Percentiles rank a stretch among this genome's conserved stretches.
Conservation (phyloP, 2,888 invertebrate species). For the Chorisops tibialis region DNA sequence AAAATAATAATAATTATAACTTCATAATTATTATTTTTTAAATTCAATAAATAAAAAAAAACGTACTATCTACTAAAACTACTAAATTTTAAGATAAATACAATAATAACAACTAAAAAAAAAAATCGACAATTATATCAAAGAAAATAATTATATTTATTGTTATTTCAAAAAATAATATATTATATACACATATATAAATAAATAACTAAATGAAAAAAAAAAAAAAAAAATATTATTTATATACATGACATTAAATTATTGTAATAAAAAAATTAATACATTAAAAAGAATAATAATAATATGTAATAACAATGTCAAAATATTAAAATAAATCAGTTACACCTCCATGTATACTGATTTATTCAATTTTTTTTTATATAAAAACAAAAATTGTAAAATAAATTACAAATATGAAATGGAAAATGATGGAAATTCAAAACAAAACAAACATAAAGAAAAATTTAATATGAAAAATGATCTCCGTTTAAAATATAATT, state of each 20-base stretch:
- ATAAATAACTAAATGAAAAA: not conserved
- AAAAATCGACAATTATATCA: not conserved
- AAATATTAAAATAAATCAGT: not conserved
- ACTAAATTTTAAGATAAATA: too few relatives aligned
- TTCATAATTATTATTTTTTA: too few relatives aligned
- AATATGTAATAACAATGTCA: not conserved
- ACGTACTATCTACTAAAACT: too few relatives aligned
- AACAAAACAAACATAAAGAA: not conserved
- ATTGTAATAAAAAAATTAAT: not conserved
- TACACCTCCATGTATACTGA: conserved; percentile 5
- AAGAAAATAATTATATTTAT: conserved; percentile 7
- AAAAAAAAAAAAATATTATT: not conserved
- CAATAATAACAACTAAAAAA: not conserved
- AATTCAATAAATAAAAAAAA: too few relatives aligned
- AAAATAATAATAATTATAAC: too few relatives aligned
- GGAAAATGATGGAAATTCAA: not conserved
- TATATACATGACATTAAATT: not conserved
- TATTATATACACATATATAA: conserved; percentile 3
- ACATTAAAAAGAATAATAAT: not conserved
- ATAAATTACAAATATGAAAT: not conserved
- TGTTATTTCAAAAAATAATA: conserved; percentile 11
- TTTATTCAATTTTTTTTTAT: conserved; percentile 5
- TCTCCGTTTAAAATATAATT: too few relatives aligned
- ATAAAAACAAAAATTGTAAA: conserved; percentile 10
- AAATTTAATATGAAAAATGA: not conserved